phyloP scores from a whole-genome alignment of 92 coral and sea anemone genomes.

The Parazoanthus darwini region DNA sequence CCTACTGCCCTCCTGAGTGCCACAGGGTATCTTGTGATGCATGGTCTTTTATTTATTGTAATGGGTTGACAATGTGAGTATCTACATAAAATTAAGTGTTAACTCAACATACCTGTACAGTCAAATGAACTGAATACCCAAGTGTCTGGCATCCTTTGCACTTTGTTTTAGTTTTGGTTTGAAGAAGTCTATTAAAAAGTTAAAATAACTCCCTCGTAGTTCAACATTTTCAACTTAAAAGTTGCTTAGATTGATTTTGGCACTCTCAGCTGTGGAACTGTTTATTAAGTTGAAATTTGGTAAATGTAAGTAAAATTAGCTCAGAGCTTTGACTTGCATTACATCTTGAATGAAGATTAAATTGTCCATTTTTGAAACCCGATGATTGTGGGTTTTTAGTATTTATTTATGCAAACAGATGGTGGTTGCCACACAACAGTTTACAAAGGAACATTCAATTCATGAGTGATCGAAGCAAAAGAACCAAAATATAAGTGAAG shows the following conservation, averaged over 20 bases:
- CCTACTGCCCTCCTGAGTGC: conserved; percentile 11
- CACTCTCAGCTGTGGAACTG: conserved; percentile 4
- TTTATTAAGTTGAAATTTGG: neutral
- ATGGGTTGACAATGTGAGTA: conserved; percentile 8
- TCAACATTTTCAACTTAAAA: conserved; percentile 4
- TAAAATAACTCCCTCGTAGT: neutral
- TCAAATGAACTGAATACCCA: conserved; percentile 7
- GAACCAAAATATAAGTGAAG: conserved; percentile 1
- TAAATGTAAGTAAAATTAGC: conserved; percentile 1
- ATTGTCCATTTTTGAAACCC: conserved; percentile 8
- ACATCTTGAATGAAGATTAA: conserved; percentile 9
- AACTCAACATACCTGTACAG: conserved; percentile 8
- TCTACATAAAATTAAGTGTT: conserved; percentile 4
- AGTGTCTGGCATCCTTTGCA: conserved; percentile 9
- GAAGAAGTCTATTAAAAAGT: neutral
- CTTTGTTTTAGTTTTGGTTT: conserved; percentile 5
- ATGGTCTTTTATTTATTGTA: conserved; percentile 4
- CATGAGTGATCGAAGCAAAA: conserved; percentile 16
- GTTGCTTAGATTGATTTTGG: conserved; percentile 4
- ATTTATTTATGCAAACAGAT: conserved; percentile 7
- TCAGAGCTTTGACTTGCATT: conserved; percentile 13
- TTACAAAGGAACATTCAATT: conserved; percentile 7
- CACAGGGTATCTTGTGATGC: conserved; percentile 9
- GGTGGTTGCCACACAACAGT: conserved; percentile 9
- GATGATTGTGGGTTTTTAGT: conserved; percentile 8